Evolutionary conservation across 2,113 vertebrate species (phyloP).

Genomic region (Phyllopteryx taeniolatus): DNA sequence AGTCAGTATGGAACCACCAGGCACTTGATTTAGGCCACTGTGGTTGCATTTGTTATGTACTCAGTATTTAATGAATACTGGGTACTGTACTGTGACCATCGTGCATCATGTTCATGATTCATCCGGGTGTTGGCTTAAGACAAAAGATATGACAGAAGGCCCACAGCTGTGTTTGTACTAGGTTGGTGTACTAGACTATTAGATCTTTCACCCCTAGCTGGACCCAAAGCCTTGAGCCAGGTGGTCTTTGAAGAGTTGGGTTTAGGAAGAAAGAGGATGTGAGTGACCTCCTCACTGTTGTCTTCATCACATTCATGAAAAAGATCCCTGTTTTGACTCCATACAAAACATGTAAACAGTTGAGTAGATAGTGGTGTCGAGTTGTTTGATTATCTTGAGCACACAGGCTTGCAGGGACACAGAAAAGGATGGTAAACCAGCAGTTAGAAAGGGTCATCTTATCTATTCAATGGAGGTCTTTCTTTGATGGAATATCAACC

Average conservation of each 20-base stretch:
- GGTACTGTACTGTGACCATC: background rate
- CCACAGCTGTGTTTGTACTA: constrained; percentile 47
- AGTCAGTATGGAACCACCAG: too few species aligned
- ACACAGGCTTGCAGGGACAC: background rate
- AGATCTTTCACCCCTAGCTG: constrained; percentile 9
- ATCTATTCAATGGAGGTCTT: constrained; percentile 1
- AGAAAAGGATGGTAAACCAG: constrained; percentile 15
- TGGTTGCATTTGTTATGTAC: background rate
- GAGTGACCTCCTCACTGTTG: background rate
- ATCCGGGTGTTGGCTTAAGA: background rate
- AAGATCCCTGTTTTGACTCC: background rate
- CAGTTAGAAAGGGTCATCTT: constrained; percentile 10
- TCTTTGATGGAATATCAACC: constrained; percentile 1
- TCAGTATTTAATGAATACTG: background rate
- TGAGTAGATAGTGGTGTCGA: background rate
- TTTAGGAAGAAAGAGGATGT: constrained; percentile 1
- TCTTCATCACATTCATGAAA: background rate
- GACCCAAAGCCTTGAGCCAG: constrained; percentile 13
- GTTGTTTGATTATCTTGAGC: background rate
- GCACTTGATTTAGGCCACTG: too few species aligned
- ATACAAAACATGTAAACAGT: constrained; percentile 5
- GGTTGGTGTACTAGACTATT: constrained; percentile 8
- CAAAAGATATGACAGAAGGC: constrained; percentile 17
- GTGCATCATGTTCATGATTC: constrained; percentile 2
- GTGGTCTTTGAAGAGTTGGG: background rate